Evolutionary conservation across 2,888 invertebrate species (phyloP).

Genomic region (Malthinus flaveolus): DNA sequence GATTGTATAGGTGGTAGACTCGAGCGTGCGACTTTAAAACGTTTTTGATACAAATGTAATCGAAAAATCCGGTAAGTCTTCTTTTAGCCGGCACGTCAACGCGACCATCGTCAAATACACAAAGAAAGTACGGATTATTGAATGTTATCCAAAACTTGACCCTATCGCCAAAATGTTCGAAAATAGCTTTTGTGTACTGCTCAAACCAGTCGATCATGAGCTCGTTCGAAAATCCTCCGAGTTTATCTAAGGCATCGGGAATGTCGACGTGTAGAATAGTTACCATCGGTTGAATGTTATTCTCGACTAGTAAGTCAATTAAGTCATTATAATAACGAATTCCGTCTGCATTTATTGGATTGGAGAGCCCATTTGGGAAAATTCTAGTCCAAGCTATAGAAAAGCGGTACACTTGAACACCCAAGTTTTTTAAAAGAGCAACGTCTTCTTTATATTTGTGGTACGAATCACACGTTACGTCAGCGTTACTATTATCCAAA

Average conservation of each 20-base stretch:
- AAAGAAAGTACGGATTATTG: constrained; percentile 55
- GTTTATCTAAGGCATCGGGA: constrained; percentile 52
- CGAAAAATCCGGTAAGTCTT: constrained; percentile 57
- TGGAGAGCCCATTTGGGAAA: constrained; percentile 65
- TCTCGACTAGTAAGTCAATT: constrained; percentile 66
- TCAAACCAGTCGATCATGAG: constrained; percentile 58
- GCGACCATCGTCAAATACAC: constrained; percentile 40
- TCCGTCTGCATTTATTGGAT: constrained; percentile 68
- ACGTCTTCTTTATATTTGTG: constrained; percentile 67
- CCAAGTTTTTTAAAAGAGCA: constrained; percentile 59
- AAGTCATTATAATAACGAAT: constrained; percentile 75
- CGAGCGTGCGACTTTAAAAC: constrained; percentile 67
- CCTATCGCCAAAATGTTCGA: constrained; percentile 37
- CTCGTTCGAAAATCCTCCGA: constrained; percentile 67
- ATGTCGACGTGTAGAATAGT: constrained; percentile 49
- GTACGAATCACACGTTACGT: constrained; percentile 70
- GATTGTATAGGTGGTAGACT: constrained; percentile 65
- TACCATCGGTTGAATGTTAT: constrained; percentile 59
- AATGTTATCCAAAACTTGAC: constrained; percentile 58
- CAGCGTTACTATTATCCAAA: constrained; percentile 57
- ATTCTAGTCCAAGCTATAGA: constrained; percentile 69
- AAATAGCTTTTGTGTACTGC: constrained; percentile 59
- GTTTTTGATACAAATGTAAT: constrained; percentile 67
- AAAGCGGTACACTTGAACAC: constrained; percentile 61
- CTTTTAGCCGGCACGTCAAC: constrained; percentile 47